Base-by-base conservation (phyloP, 2,797 vertebrate species). In the Acanthopagrus latus region DNA sequence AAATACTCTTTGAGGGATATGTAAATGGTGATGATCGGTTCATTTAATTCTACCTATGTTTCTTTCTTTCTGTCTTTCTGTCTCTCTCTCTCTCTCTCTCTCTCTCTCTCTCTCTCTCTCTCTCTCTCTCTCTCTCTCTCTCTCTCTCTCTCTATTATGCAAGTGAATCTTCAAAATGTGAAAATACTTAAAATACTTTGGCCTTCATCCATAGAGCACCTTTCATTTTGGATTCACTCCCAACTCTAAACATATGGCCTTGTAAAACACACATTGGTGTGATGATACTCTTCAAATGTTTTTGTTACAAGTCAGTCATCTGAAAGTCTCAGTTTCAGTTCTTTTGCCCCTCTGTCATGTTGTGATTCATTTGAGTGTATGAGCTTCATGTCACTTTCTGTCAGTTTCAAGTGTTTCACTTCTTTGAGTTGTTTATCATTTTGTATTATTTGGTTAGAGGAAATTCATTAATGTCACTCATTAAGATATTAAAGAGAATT, bases 191-290 rank as follows among this genome's bases (percentile, higher is more conserved):
- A 64, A 13, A 77, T 47, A 54, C 59, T 74, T 78, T 72, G 82
- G 81, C 85, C 77, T 90, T 83, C 44, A 59, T 81, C 78, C 59
- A 75, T 7, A 14, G 44, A 62, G 67, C 81, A 83, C 67, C 73
- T 86, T 87, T 89, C 25, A 58, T 87, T 81, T 84, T 75, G 72
- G 79, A 88, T 76, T 86, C 65, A 76, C 83, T 87, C 70, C 78
- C 64, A 55, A 63, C 64, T 77, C 25, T 74, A 76, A 71, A 48
- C 69, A 23, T 33, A 90, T 76, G 74, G 85, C 90, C 86, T 91
- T 92, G 74, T 58, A 71, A 85, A 86, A 71, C 80, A 79, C 84
- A 76, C 77, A 25, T n/a, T 47, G 12, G 76, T 85, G 82, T 87
- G 83, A 46, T 12, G 10, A 83, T 27, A 64, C 70, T 64, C 59